These are phyloP conservation scores for Micropterix aruncella DNA, from an alignment of 2,888 invertebrate genomes.

Conservation along the genomic window DNA sequence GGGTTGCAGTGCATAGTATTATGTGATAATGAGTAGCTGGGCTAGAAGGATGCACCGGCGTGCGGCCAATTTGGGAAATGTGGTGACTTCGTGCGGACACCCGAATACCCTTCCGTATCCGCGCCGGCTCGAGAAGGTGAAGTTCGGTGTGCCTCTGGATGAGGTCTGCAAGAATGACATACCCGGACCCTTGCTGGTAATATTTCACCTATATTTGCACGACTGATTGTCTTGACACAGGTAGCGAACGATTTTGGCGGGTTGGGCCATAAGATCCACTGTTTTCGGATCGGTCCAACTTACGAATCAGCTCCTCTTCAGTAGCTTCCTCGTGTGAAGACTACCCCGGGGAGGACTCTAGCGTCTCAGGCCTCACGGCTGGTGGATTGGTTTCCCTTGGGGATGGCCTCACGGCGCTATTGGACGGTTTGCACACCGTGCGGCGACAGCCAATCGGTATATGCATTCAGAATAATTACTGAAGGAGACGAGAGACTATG, in stretches of 20 bases:
- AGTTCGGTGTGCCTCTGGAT: slow-evolving; percentile 83
- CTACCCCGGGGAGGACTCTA: too few relatives aligned
- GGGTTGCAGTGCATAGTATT: too few relatives aligned
- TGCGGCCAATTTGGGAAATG: slow-evolving; percentile 81
- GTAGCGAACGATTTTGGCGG: slow-evolving; percentile 2
- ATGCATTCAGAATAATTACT: too few relatives aligned
- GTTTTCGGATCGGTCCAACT: too few relatives aligned
- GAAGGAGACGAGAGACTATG: too few relatives aligned
- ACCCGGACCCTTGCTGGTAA: slow-evolving; percentile 81
- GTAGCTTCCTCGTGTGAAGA: too few relatives aligned
- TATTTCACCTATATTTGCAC: slow-evolving; percentile 19
- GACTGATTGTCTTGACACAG: neutral
- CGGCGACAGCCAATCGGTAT: too few relatives aligned
- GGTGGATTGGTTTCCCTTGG: too few relatives aligned
- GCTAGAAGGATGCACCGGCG: slow-evolving; percentile 84
- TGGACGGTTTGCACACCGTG: too few relatives aligned
- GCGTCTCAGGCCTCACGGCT: too few relatives aligned
- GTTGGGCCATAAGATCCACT: neutral
- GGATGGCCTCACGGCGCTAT: too few relatives aligned
- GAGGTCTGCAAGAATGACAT: slow-evolving; percentile 93
- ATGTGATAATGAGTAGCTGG: slow-evolving; percentile 83
- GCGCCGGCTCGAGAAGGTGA: slow-evolving; percentile 79
- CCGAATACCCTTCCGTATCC: slow-evolving; percentile 68
- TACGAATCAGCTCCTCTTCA: too few relatives aligned
- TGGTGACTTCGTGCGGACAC: slow-evolving; percentile 84